Evolutionary conservation across 1,140 invertebrate species (phyloP), one percentile per base, ranked within the genome.

Genomic region (Potamilus streckersoni): DNA sequence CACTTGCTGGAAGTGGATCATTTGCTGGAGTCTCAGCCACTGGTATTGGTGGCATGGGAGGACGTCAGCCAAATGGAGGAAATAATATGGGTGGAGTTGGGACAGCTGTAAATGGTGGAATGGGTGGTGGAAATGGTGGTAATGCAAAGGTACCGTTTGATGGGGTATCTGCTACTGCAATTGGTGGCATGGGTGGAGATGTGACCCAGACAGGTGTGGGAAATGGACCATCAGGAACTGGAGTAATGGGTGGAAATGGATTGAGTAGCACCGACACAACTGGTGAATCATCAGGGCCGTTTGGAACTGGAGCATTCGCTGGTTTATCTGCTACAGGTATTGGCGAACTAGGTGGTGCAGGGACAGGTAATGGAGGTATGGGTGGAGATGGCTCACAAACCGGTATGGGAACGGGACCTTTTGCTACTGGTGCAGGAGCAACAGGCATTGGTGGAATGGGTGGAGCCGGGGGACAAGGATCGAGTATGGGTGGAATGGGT

Each of bases 21-120:
- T 65, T 56, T 17, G 27, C n/a, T 74, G 72, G 72, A 74, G 57
- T 55, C 67, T 59, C 15, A 74, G 38, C 38, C 11, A 72, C 71
- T 19, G 61, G 64, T 16, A 65, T 60, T 58, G 61, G 62, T 64
- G 49, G 16, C 38, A 6, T 49, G 38, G 38, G 38, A 49, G 38
- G 38, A 11, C 38, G 11, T 49, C 38, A 49, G 11, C 0, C 38
- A 49, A 11, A 6, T 49, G 38, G 38, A 49, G 11, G 6, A 49
- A 11, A 8, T 49, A 49, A 8, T 11, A 49, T 49, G 38, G 38
- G 38, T 11, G 38, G 38, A 49, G 38, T 11, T 49, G 38, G 38
- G 38, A 49, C 38, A 49, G 38, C 6, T 11, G 38, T 11, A 6
- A 49, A 8, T 49, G 38, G 38, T 6, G 38, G 6, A 6, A 49